These are phyloP conservation scores for Amblyteles armatorius DNA, from an alignment of 2,888 invertebrate genomes.

Conservation along the genomic window DNA sequence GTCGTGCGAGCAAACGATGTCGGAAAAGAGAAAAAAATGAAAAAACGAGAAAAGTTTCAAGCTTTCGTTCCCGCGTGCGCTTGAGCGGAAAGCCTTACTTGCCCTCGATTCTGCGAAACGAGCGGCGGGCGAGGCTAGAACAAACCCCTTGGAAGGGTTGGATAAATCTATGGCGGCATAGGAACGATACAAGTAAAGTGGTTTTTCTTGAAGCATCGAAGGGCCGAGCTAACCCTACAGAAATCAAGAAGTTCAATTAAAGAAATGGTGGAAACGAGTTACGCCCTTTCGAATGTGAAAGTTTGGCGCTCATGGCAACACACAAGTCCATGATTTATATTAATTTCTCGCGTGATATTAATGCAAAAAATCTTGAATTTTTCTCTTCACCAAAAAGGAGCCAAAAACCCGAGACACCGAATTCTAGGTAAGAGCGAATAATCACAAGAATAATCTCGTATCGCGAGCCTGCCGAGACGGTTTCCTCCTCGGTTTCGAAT, in stretches of 20 bases:
- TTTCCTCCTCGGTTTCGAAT: not conserved
- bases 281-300: too few relatives aligned
- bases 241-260: not conserved
- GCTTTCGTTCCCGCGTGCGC: slow-evolving; percentile 12
- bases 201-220: not conserved
- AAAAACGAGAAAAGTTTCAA: slow-evolving; percentile 49
- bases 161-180: not conserved
- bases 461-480: not conserved
- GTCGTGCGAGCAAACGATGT: slow-evolving; percentile 39
- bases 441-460: slow-evolving; percentile 1
- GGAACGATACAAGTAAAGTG: not conserved
- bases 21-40: slow-evolving; percentile 21
- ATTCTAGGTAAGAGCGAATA: not conserved
- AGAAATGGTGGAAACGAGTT: not conserved
- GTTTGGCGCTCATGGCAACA: too few relatives aligned
- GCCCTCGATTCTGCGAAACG: slow-evolving; percentile 61
- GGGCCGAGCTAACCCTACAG: not conserved
- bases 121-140: not conserved
- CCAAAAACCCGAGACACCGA: not conserved
- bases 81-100: slow-evolving; percentile 59
- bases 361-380: too few relatives aligned
- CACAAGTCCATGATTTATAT: not conserved
- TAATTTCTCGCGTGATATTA: not conserved
- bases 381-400: not conserved
- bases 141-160: not conserved